Base-by-base conservation (phyloP, 1,140 invertebrate species). In the Trichomalopsis sarcophagae region DNA sequence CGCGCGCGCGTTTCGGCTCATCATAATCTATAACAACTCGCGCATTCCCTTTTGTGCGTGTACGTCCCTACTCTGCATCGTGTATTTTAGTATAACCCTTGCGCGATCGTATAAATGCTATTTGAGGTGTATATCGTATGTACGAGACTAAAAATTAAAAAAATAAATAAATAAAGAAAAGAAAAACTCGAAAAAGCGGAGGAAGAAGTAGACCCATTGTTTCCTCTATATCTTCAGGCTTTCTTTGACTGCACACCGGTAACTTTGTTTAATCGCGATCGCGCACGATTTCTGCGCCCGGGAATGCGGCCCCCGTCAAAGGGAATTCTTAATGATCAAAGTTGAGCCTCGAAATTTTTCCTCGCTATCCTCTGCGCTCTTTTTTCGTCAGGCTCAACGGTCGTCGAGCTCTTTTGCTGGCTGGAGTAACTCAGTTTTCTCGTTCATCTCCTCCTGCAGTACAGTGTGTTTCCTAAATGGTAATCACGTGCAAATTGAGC, bases 261-360 rank as follows among this genome's bases (percentile, higher is more conserved):
- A 73, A 86, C 68, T 86, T 83, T 69, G 66, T 86, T 86, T 86
- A 83, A 86, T 82, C 84, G 84, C 80, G 84, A 68, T 79, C 69
- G n/a, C 30, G n/a, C 78, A 75, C 87, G 86, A 89, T 88, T 87
- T 82, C 76, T 30, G 78, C 74, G 75, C 68, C 71, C 85, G 62
- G 44, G 77, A 82, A 81, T 86, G 87, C 83, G 7, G 62, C 21
- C n/a, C n/a, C 66, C 50, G 27, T 84, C 85, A 86, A 86, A 86
- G 85, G 74, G 85, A 86, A 86, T 86, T 79, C 85, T 78, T 86
- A 86, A 86, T 75, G 85, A 86, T 86, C 85, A 73, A 86, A 86
- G 76, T 86, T 74, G 75, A 86, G 50, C 75, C 30, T 71, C 69
- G 76, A 69, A 80, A 9, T 82, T 86, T 82, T 85, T 81, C 78